A percentile compares a stretch with the other conserved stretches of the same genome.
Conservation (phyloP, 2,113 vertebrate genomes). For the Prunella himalayana region DNA sequence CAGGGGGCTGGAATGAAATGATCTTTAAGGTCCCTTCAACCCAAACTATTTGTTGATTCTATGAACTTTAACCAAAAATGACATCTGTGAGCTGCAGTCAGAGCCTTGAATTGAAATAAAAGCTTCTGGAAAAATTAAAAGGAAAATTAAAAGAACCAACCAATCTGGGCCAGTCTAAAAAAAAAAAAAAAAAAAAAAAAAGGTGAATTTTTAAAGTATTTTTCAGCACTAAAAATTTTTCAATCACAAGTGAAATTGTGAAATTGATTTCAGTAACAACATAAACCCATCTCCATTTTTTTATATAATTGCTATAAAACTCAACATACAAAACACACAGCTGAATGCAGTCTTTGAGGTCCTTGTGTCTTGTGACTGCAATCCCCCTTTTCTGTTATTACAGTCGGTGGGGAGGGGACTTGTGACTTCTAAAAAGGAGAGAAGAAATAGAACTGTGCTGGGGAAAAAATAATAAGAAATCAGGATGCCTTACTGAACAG, state of each 20-base stretch:
- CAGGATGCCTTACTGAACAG: conserved; percentile 67
- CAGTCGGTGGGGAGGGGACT: conserved; percentile 44
- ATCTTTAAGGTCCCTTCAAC: background rate
- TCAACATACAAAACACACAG: background rate
- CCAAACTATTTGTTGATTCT: rapidly evolving
- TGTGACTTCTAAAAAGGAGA: conserved; percentile 50
- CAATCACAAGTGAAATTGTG: background rate
- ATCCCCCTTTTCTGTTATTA: conserved; percentile 34
- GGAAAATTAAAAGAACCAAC: background rate
- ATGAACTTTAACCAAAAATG: background rate
- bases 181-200: background rate
- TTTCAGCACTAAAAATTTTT: background rate
- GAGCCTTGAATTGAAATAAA: background rate
- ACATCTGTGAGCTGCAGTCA: background rate
- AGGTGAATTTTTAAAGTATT: background rate
- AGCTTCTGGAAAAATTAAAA: background rate
- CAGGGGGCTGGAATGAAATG: background rate
- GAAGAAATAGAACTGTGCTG: conserved; percentile 45
- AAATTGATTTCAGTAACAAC: background rate
- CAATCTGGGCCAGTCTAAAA: rapidly evolving
- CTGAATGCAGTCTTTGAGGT: background rate
- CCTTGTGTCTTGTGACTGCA: background rate
- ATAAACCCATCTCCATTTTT: background rate
- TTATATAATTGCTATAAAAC: background rate
- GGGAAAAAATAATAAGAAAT: conserved; percentile 70